Evolutionary conservation across 2,797 vertebrate species (phyloP).

Genomic region (Podarcis lilfordi): DNA sequence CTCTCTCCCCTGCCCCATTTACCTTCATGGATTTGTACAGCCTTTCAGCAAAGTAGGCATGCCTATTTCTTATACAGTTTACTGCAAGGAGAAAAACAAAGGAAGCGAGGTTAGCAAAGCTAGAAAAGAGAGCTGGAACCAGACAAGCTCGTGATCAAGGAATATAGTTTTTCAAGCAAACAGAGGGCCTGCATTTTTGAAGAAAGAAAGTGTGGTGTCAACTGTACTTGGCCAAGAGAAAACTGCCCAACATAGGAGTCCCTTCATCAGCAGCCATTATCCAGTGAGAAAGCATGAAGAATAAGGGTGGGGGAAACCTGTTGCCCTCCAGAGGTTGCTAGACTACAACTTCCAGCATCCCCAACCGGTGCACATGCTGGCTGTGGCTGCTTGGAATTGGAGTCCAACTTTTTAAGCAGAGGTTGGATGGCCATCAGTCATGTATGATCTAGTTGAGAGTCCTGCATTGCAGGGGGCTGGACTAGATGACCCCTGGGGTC

Average conservation of each 20-base stretch:
- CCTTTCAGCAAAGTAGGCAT: conserved; percentile 92
- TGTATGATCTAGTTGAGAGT: no score
- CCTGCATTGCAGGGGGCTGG: no score
- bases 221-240: no score
- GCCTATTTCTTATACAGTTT: conserved; percentile 86
- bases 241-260: not conserved
- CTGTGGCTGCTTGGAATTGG: not conserved
- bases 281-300: not conserved
- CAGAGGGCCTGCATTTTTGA: not conserved
- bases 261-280: not conserved
- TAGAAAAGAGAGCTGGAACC: not conserved
- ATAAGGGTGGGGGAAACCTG: no score
- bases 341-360: no score
- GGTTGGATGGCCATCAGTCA: no score
- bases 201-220: not conserved
- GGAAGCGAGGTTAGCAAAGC: conserved; percentile 14
- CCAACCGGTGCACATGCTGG: not conserved
- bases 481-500: no score
- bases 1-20: conserved; percentile 50
- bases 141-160: not conserved
- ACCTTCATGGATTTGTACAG: conserved; percentile 99
- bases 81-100: conserved; percentile 79
- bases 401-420: not conserved
- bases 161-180: not conserved
- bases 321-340: no score